Evolutionary conservation across 2,888 invertebrate genomes (phyloP).

Genomic region (Panzeria rudis): DNA sequence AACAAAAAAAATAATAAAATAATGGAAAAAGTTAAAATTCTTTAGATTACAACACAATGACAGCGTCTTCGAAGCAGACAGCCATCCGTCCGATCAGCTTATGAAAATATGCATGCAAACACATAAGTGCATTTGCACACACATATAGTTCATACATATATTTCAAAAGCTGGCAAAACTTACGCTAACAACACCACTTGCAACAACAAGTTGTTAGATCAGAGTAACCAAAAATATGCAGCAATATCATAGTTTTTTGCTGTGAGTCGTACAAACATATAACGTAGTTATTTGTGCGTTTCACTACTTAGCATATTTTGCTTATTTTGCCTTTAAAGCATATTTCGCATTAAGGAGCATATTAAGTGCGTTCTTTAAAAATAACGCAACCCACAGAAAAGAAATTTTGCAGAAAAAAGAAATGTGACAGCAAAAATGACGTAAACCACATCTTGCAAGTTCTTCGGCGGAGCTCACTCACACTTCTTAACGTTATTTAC

Average conservation of each 20-base stretch:
- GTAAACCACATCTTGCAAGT: no score
- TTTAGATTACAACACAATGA: constrained; percentile 60
- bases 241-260: background rate
- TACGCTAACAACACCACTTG: background rate
- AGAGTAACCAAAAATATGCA: background rate
- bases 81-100: background rate
- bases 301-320: no score
- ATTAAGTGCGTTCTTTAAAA: no score
- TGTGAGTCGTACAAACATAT: no score
- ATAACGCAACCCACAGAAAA: no score
- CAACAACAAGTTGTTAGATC: constrained; percentile 32
- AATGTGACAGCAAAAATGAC: no score
- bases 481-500: no score
- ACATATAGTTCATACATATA: background rate
- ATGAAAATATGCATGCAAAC: constrained; percentile 1
- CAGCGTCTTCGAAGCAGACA: constrained; percentile 25
- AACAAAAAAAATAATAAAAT: constrained; percentile 10
- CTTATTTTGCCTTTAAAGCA: no score
- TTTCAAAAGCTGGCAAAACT: background rate
- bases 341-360: no score
- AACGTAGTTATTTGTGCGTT: no score
- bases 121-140: background rate
- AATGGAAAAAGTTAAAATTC: constrained; percentile 65
- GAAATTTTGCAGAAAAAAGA: no score
- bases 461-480: no score